Evolutionary conservation across 2,888 invertebrate genomes (phyloP), one percentile per base, ranked within the genome.

Genomic region (Archaeoteleia sp.): DNA sequence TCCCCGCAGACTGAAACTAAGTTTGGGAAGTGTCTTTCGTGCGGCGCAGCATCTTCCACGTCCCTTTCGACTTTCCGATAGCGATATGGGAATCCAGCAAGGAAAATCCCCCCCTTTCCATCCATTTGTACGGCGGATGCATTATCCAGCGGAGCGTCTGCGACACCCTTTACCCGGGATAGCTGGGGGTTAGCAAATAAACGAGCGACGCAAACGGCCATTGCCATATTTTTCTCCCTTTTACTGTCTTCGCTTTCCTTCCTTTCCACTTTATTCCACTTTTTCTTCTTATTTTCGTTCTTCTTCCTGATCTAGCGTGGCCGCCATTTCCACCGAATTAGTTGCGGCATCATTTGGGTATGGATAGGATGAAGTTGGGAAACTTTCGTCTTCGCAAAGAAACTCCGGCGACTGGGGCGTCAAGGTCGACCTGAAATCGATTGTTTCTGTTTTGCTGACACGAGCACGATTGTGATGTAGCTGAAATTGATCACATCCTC

Each of bases 71-170:
- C 73, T 78, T 76, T 55, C 71, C 74, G 76, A 75, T 74, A 73
- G 74, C 74, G 75, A 75, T 75, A 74, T 66, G 72, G 73, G 68
- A 71, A 62, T 69, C 74, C 51, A 43, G 43, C 13, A 54, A 42
- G 60, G 43, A 40, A 65, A 54, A 66, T 58, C 32, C 25, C 25
- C 35, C 61, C 55, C 65, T 39, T 51, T 70, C 67, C 55, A 61
- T 66, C 76, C 73, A 75, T 78, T 78, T 72, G 72, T 74, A 73
- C 74, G 67, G 48, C 46, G 60, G 74, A 74, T 71, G 72, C 76
- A 77, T 78, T 78, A 77, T 73, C 76, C 77, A 71, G 67, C 53
- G 61, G 62, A 60, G 54, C 73, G 71, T 67, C 67, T 65, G 57
- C 58, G 54, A 67, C 43, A 61, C 71, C 55, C 70, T 63, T 68